Evolutionary conservation across 2,797 vertebrate species (phyloP), one percentile per base, ranked within the genome.

Genomic region (Periparus ater): DNA sequence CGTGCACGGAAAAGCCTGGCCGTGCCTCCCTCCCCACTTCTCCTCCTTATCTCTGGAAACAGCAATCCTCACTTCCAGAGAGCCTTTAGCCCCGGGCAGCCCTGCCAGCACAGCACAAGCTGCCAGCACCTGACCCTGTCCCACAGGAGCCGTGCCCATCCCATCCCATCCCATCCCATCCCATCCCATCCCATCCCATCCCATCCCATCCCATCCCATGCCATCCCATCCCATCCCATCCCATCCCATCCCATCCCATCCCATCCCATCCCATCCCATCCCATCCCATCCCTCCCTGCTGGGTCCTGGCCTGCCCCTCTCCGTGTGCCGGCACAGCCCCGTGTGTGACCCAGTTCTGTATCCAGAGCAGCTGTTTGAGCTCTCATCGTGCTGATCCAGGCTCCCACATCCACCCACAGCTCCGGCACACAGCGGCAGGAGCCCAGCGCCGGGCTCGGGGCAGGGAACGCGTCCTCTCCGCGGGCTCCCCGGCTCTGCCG

Each of bases 111-210:
- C 45, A 2, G 3, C 10, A 21, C 45, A 3, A 27, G 11, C 21
- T 71, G 22, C n/a, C 14, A 0, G 36, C 10, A 7, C 13, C 11
- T 6, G 8, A 32, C 25, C 5, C 44, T 51, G 67, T 13, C 9
- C 61, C 9, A 0, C 4, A 6, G 6, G 1, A 29, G 22, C 70
- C 9, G 0, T 4, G 42, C 21, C 13, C 32, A 40, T 40, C 38
- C 38, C 38, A 6, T 66, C 13, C 19, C 11, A 16, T 9, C 47
- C 38, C 74, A 38, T 38, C 38, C 38, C 38, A 6, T 66, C 13
- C 19, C 11, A 16, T 8, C 47, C 38, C 74, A 38, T 38, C 38
- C 38, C 38, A 6, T 66, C 13, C 19, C 11, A 16, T 9, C 47
- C 38, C 74, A 36, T 36, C 36, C 36, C 36, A 36, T 36, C 36